Evolutionary conservation across 2,113 vertebrate genomes (phyloP).

Genomic region (Lasiurus cinereus): DNA sequence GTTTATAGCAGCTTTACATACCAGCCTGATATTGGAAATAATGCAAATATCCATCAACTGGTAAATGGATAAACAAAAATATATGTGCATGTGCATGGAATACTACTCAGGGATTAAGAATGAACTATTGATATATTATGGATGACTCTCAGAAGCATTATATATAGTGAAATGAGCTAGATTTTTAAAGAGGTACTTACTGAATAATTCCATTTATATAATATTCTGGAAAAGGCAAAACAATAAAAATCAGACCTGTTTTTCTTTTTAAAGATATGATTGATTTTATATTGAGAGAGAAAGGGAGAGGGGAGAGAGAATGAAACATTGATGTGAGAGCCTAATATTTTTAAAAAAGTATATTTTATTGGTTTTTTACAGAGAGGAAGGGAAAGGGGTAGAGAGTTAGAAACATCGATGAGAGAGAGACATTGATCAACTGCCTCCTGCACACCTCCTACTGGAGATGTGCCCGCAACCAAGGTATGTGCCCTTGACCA

Average conservation of each 20-base stretch:
- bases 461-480: no score
- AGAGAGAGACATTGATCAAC: no score
- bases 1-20: neutral
- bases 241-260: neutral
- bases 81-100: neutral
- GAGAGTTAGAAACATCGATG: no score
- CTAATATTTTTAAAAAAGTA: neutral
- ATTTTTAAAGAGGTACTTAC: slow-evolving; percentile 12
- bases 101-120: neutral
- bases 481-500: no score
- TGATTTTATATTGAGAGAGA: neutral
- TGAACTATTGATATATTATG: neutral
- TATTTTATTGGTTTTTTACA: no score
- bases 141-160: neutral
- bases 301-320: neutral
- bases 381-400: no score
- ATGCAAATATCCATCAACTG: neutral
- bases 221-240: slow-evolving; percentile 3
- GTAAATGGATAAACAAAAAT: slow-evolving; percentile 29
- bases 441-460: no score
- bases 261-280: neutral
- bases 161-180: neutral
- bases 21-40: neutral
- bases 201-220: slow-evolving; percentile 27
- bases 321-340: neutral